These are phyloP conservation scores for Argyresthia goedartella DNA, from an alignment of 2,888 invertebrate species.

Conservation along the genomic window DNA sequence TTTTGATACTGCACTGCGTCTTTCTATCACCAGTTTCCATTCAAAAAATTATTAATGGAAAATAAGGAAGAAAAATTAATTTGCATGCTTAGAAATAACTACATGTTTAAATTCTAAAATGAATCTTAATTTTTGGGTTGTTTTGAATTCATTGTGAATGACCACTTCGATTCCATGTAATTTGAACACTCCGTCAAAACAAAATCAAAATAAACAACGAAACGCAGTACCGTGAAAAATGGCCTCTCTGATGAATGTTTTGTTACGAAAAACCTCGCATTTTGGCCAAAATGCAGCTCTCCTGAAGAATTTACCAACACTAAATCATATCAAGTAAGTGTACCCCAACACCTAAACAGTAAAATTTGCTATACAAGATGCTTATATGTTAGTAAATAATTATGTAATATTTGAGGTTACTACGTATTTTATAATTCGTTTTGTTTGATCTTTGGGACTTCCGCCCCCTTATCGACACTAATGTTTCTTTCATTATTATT, in stretches of 20 bases:
- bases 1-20: no score
- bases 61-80: no score
- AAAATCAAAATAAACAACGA: background rate
- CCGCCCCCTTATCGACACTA: background rate
- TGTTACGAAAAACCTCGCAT: slow-evolving; percentile 69
- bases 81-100: no score
- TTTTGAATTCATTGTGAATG: no score
- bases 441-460: background rate
- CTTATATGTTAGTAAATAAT: slow-evolving; percentile 27
- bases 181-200: no score
- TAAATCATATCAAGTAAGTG: slow-evolving; percentile 67
- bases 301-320: slow-evolving; percentile 56
- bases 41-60: no score
- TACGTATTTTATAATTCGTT: slow-evolving; percentile 10
- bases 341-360: slow-evolving; percentile 9
- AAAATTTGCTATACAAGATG: slow-evolving; percentile 7
- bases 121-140: no score
- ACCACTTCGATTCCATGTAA: no score
- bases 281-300: slow-evolving; percentile 47
- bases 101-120: no score
- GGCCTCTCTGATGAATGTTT: slow-evolving; percentile 61
- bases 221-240: slow-evolving; percentile 37
- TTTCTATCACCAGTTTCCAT: no score
- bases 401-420: slow-evolving; percentile 62
- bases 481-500: no score